Evolutionary conservation across 2,113 vertebrate species (phyloP).

Genomic region (Apaloderma vittatum): DNA sequence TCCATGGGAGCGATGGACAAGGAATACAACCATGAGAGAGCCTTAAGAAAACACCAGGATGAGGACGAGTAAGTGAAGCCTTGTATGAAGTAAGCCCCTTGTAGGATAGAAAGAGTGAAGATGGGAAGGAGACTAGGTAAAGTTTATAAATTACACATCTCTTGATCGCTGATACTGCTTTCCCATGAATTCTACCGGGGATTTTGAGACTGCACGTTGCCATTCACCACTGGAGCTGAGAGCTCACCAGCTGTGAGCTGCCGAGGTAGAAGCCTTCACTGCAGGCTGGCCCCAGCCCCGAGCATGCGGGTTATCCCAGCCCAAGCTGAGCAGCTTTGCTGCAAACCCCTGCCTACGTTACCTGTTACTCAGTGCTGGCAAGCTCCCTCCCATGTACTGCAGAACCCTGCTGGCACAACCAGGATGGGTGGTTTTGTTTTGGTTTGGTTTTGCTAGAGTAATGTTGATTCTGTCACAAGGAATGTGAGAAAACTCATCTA

Average conservation of each 20-base stretch:
- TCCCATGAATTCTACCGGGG: neutral
- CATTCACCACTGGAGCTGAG: neutral
- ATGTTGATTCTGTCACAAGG: neutral
- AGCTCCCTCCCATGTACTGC: neutral
- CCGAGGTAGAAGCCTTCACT: neutral
- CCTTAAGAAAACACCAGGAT: neutral
- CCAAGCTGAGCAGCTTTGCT: neutral
- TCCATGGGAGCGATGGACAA: neutral
- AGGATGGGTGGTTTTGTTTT: neutral
- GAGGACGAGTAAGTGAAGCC: neutral
- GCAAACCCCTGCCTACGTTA: neutral
- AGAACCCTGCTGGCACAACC: neutral
- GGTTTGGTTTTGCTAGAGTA: neutral
- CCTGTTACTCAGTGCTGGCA: neutral
- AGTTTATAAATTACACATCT: neutral
- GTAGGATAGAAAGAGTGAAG: neutral
- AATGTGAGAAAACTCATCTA: slow-evolving; percentile 6
- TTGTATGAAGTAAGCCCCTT: neutral
- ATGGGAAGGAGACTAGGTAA: neutral
- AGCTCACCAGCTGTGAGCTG: neutral
- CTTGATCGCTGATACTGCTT: neutral
- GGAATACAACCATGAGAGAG: neutral
- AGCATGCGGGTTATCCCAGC: neutral
- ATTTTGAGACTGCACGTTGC: neutral
- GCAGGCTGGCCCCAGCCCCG: neutral